Conservation (phyloP, 2,113 vertebrate species). For the Tragelaphus buxtoni region DNA sequence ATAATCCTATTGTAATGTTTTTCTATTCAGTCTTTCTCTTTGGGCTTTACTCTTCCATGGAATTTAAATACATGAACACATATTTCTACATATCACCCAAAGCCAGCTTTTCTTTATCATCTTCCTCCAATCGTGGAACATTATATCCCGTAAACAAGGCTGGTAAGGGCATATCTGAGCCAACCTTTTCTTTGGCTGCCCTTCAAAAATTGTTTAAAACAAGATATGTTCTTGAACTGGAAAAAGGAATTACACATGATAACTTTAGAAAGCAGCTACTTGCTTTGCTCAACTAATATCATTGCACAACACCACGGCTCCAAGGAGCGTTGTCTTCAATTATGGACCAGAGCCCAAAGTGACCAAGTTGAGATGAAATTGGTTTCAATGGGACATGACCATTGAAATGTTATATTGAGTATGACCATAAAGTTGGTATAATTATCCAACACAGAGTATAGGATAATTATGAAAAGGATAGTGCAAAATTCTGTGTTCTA, state of each 20-base stretch:
- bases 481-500: background rate
- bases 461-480: background rate
- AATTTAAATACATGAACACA: background rate
- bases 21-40: background rate
- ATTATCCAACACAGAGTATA: background rate
- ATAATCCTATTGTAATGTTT: background rate
- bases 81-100: background rate
- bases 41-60: background rate
- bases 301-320: background rate
- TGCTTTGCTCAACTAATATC: background rate
- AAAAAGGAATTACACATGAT: slow-evolving; percentile 44
- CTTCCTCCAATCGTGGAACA: slow-evolving; percentile 57
- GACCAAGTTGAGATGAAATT: background rate
- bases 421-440: background rate
- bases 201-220: slow-evolving; percentile 69
- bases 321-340: background rate
- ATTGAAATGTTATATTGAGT: background rate
- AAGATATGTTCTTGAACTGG: slow-evolving; percentile 55
- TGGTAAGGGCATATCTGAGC: slow-evolving; percentile 40
- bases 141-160: slow-evolving; percentile 45
- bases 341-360: background rate
- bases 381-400: background rate
- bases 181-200: slow-evolving; percentile 67
- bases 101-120: slow-evolving; percentile 44
- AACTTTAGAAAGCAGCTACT: slow-evolving; percentile 51